phyloP scores from a whole-genome alignment of 2,888 invertebrate species.

The Tanaodytes sp. region DNA sequence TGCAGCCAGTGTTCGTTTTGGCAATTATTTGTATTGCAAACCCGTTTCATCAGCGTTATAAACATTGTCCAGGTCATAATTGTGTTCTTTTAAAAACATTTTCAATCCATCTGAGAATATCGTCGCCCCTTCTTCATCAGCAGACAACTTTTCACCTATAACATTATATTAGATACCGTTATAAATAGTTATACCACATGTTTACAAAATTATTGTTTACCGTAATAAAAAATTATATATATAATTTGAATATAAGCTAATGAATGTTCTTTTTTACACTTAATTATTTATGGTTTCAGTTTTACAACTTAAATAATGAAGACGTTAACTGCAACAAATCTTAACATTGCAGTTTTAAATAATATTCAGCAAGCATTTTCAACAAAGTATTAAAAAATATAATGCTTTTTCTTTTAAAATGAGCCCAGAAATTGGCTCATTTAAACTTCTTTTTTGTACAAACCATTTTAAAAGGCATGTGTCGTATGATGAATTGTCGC shows the following conservation, averaged over 20 bases:
- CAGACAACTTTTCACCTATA: slow-evolving; percentile 10
- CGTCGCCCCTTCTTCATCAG: not conserved
- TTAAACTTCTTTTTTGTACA: slow-evolving; percentile 14
- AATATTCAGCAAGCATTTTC: no score
- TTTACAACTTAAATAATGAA: no score
- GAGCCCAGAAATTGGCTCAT: slow-evolving; percentile 8
- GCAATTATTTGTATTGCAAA: slow-evolving; percentile 5
- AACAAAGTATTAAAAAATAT: no score
- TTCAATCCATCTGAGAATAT: slow-evolving; percentile 7
- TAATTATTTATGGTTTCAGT: no score
- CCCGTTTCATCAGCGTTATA: slow-evolving; percentile 30
- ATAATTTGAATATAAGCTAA: slow-evolving; percentile 1
- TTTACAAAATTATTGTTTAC: not conserved
- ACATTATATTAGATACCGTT: not conserved
- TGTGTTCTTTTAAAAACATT: slow-evolving; percentile 5
- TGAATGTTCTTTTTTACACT: no score
- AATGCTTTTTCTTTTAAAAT: no score
- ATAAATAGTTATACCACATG: not conserved
- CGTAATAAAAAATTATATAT: not conserved
- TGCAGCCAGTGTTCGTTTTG: slow-evolving; percentile 6
- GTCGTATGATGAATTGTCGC: no score
- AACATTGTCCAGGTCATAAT: slow-evolving; percentile 19
- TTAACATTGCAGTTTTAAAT: no score
- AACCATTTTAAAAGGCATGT: slow-evolving; percentile 8
- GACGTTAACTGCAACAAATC: no score